phyloP scores from a whole-genome alignment of 2,888 invertebrate genomes.

The Drosophila multiciliata region DNA sequence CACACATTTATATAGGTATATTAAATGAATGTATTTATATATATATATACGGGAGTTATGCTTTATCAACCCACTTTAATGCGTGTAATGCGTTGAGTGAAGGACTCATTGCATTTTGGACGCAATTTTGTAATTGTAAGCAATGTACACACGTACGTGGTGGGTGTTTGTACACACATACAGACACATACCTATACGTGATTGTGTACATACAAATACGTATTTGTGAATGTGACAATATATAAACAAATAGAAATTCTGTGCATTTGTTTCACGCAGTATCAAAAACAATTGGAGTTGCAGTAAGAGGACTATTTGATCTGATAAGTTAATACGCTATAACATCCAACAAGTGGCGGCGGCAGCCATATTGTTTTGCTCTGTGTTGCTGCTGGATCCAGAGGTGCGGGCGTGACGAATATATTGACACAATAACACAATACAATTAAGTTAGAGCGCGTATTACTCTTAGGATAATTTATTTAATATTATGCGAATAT shows the following conservation, averaged over 20 bases:
- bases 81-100: constrained; percentile 17
- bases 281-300: constrained; percentile 1
- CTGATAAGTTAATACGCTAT: constrained; percentile 43
- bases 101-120: constrained; percentile 29
- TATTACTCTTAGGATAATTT: constrained; percentile 14
- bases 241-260: neutral
- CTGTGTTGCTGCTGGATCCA: constrained; percentile 39
- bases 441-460: constrained; percentile 12
- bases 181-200: constrained; percentile 2
- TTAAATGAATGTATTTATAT: neutral
- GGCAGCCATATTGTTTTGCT: constrained; percentile 83
- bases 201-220: constrained; percentile 10
- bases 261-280: neutral
- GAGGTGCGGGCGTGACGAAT: constrained; percentile 58
- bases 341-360: constrained; percentile 84
- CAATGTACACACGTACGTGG: constrained; percentile 33
- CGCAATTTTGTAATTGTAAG: constrained; percentile 61
- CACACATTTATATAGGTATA: neutral
- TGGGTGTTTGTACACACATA: constrained; percentile 24
- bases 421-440: constrained; percentile 40
- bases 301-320: constrained; percentile 21
- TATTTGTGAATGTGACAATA: neutral
- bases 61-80: constrained; percentile 16
- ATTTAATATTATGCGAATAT: neutral
- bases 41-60: neutral